phyloP scores from a whole-genome alignment of 1,140 invertebrate genomes.

The Antheraea pernyi region DNA sequence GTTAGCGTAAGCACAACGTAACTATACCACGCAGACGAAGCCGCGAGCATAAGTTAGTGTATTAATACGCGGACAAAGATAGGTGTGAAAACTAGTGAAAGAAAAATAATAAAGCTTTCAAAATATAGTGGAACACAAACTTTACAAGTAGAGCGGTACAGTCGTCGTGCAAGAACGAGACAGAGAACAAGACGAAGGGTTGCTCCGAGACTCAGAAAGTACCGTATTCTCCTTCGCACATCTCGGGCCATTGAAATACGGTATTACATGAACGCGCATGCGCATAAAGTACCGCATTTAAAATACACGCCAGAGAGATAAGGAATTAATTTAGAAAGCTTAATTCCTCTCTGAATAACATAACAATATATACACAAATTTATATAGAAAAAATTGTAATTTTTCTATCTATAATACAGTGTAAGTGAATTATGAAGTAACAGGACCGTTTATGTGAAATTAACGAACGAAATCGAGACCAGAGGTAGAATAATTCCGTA shows the following conservation, averaged over 20 bases:
- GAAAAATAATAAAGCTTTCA: background rate
- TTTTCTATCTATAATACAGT: constrained; percentile 55
- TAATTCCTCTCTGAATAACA: constrained; percentile 21
- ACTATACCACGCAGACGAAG: no score
- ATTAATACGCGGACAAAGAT: background rate
- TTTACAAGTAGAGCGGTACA: constrained; percentile 67
- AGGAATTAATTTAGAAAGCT: constrained; percentile 63
- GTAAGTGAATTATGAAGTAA: constrained; percentile 24
- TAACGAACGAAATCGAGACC: constrained; percentile 46
- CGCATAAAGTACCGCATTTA: constrained; percentile 78
- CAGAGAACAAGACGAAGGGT: constrained; percentile 80
- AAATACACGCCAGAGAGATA: constrained; percentile 77
- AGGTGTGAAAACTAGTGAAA: no score
- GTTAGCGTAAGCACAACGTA: no score
- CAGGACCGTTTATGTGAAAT: constrained; percentile 32
- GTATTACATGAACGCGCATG: constrained; percentile 66
- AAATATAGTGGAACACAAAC: constrained; percentile 25
- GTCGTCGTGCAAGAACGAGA: constrained; percentile 77
- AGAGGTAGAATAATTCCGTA: constrained; percentile 69
- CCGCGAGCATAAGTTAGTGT: no score
- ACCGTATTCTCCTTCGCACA: constrained; percentile 49
- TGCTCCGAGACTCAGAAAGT: constrained; percentile 76
- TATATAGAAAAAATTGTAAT: constrained; percentile 66
- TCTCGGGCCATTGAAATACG: constrained; percentile 40
- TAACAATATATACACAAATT: constrained; percentile 17